Evolutionary conservation across 2,797 vertebrate species (phyloP), one percentile per base, ranked within the genome.

Genomic region (Borostomias antarcticus): DNA sequence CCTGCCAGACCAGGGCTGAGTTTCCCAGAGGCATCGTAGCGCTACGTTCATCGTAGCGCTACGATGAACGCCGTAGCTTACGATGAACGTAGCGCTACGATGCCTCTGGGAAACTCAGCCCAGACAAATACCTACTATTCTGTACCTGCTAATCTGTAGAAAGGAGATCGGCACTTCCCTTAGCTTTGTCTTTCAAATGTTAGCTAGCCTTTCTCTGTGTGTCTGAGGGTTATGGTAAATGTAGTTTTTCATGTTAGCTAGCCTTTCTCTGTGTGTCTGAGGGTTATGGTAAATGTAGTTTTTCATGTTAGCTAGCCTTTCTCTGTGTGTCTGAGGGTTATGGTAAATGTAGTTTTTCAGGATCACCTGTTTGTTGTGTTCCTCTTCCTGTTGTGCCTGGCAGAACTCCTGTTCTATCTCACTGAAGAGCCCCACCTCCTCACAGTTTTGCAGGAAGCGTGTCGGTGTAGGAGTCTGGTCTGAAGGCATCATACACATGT

Each of bases 391-490:
- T 51, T 92, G n/a, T n/a, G n/a, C 93, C 87, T 95, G 96, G 76
- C 95, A 91, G 78, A 99, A 96, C 80, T 99, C 97, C n/a, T 96
- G 94, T 76, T 98, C 95, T 3, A 99, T 94, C 73, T 99, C 97
- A 19, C 91, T 97, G 88, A 99, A 99, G 79, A 99, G 94, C 21
- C 96, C 97, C 3, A 98, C 97, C 82, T 98, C 97, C 71, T 98
- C 97, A 72, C 97, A 98, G 88, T 98, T 98, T 91, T 95, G 96
- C 89, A 99, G 86, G 87, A 99, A 98, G 61, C 95, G 92, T 0
- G 97, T 98, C 19, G 97, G 97, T 0, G 97, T 99, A 0, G 97
- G 97, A 63, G 97, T 99, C 87, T 98, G 95, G 90, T 98, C 97
- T 99, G 83, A n/a, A n/a, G 15, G n/a, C 15, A 45, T 15, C 40